Evolutionary conservation across 2,888 invertebrate species (phyloP).

Genomic region (Ichneumoninae sp.): DNA sequence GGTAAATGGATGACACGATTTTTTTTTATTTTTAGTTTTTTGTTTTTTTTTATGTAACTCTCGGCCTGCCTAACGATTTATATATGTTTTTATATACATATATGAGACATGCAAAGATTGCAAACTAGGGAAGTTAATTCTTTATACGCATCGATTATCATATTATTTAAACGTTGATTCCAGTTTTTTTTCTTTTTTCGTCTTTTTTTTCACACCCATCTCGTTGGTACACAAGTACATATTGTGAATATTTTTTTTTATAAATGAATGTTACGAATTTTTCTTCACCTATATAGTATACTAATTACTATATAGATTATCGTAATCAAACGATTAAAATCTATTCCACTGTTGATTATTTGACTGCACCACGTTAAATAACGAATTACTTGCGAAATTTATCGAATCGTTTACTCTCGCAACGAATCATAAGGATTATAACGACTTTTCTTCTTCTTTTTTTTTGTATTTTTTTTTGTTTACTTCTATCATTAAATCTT

Average conservation of each 20-base stretch:
- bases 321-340: conserved; percentile 58
- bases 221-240: conserved; percentile 51
- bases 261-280: conserved; percentile 61
- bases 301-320: conserved; percentile 66
- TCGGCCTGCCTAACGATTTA: conserved; percentile 63
- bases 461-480: not conserved
- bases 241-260: conserved; percentile 54
- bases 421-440: conserved; percentile 6
- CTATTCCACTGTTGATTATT: conserved; percentile 48
- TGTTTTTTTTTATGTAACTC: conserved; percentile 54
- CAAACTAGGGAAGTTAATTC: conserved; percentile 75
- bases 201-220: conserved; percentile 68
- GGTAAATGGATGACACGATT: conserved; percentile 70
- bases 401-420: conserved; percentile 22
- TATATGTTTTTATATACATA: conserved; percentile 67
- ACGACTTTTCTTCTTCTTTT: not conserved
- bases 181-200: conserved; percentile 58
- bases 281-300: conserved; percentile 58
- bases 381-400: conserved; percentile 24
- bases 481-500: not conserved
- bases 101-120: conserved; percentile 77
- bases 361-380: conserved; percentile 44
- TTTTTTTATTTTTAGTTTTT: conserved; percentile 59
- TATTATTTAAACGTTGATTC: conserved; percentile 69
- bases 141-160: conserved; percentile 55